Percentiles rank a stretch among this genome's conserved stretches.
Evolutionary conservation across 1,140 invertebrate species (phyloP).

Genomic region (Doryteuthis pealeii): DNA sequence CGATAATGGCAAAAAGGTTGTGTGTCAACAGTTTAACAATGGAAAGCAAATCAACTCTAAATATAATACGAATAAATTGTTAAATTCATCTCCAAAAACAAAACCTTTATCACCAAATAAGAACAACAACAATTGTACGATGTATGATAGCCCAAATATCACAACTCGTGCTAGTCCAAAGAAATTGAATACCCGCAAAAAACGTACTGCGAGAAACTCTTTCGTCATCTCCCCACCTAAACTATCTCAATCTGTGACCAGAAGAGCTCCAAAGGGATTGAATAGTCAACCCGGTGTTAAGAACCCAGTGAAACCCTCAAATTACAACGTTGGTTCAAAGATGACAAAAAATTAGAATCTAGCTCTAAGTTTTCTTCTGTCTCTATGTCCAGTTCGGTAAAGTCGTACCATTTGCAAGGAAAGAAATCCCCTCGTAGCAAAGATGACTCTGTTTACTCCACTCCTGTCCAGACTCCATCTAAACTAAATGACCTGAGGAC

Average conservation of each 20-base stretch:
- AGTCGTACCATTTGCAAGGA: background rate
- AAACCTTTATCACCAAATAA: conserved; percentile 1
- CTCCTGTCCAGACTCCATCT: background rate
- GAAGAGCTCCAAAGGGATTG: background rate
- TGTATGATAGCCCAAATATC: background rate
- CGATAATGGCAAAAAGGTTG: background rate
- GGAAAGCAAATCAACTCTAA: background rate
- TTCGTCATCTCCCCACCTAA: background rate
- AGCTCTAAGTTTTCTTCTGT: background rate
- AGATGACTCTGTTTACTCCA: background rate
- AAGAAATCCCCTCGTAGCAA: background rate
- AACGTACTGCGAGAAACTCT: background rate
- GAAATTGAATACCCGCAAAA: background rate
- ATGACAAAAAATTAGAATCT: background rate
- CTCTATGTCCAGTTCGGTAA: background rate
- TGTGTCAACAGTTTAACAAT: background rate
- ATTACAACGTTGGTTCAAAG: background rate
- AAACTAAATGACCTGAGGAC: background rate
- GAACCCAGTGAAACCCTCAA: background rate
- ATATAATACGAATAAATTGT: background rate
- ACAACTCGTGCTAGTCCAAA: background rate
- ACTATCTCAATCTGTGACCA: background rate
- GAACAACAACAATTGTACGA: background rate
- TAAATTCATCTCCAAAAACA: background rate
- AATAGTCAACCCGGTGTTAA: background rate